These are phyloP conservation scores for Phrixothrix hirtus DNA, from an alignment of 2,888 invertebrate genomes.

Conservation along the genomic window DNA sequence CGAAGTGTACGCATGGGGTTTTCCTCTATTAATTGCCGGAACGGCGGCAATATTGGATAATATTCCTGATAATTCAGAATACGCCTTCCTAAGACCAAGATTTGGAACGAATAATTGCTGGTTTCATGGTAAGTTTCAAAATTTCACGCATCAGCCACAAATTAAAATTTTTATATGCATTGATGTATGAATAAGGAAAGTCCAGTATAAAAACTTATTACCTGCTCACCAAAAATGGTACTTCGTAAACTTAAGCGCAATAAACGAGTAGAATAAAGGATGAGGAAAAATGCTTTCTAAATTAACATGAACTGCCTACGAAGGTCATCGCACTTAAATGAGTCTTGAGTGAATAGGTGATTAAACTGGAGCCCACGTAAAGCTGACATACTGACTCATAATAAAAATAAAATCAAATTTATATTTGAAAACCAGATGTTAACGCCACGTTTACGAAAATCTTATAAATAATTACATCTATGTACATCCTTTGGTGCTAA, in stretches of 20 bases:
- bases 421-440: not conserved
- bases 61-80: constrained; percentile 62
- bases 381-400: constrained; percentile 21
- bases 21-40: constrained; percentile 75
- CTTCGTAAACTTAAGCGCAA: too few relatives aligned
- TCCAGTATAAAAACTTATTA: too few relatives aligned
- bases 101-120: constrained; percentile 81
- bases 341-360: constrained; percentile 17
- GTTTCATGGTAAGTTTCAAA: constrained; percentile 80
- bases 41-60: constrained; percentile 75
- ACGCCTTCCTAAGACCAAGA: constrained; percentile 71
- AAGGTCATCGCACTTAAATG: constrained; percentile 25
- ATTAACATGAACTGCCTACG: constrained; percentile 19
- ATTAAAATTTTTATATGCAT: too few relatives aligned
- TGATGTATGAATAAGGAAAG: too few relatives aligned
- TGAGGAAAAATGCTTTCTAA: constrained; percentile 14
- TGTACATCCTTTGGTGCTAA: too few relatives aligned
- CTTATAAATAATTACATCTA: not conserved
- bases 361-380: constrained; percentile 18
- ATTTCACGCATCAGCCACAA: too few relatives aligned
- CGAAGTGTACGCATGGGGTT: constrained; percentile 84
- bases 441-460: not conserved
- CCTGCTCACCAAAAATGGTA: too few relatives aligned
- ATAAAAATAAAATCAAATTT: constrained; percentile 1
- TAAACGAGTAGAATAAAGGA: too few relatives aligned